Evolutionary conservation across 2,797 vertebrate species (phyloP).

Genomic region (Cygnus olor): DNA sequence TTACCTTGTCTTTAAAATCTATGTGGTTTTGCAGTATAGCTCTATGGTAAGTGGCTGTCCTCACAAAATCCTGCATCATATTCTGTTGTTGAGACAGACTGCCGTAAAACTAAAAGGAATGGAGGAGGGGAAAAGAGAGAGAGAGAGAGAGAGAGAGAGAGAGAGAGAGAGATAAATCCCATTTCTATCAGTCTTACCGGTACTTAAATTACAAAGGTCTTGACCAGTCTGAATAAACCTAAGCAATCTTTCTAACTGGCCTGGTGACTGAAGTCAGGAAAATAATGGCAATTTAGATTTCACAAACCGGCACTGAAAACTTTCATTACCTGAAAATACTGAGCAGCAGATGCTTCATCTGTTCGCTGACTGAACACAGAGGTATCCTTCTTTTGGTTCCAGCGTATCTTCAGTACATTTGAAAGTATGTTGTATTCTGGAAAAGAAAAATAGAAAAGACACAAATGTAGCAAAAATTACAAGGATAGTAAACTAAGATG

Average conservation of each 20-base stretch:
- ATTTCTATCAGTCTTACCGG: not conserved
- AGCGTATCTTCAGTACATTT: constrained; percentile 64
- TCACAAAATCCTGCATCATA: constrained; percentile 84
- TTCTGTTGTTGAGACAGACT: constrained; percentile 84
- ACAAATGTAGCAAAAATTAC: not conserved
- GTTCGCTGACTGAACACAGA: constrained; percentile 72
- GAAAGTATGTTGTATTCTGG: constrained; percentile 78
- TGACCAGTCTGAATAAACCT: not conserved
- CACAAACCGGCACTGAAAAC: not conserved
- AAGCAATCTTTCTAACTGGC: not conserved
- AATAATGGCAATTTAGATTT: not conserved
- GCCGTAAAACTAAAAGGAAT: constrained; percentile 80
- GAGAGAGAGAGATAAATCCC: not conserved
- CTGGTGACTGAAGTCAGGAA: not conserved
- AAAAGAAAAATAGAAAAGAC: constrained; percentile 10
- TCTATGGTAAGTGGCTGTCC: constrained; percentile 83
- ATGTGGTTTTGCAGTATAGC: constrained; percentile 82
- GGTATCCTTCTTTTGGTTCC: constrained; percentile 17
- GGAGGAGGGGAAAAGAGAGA: not conserved
- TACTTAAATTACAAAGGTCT: not conserved
- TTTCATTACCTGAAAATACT: constrained; percentile 77
- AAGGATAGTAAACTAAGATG: not conserved
- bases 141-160: too few relatives aligned
- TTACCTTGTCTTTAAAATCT: constrained; percentile 86
- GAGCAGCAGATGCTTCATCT: constrained; percentile 68